Base-by-base conservation (phyloP, 2,113 vertebrate species). In the Oreochromis aureus region DNA sequence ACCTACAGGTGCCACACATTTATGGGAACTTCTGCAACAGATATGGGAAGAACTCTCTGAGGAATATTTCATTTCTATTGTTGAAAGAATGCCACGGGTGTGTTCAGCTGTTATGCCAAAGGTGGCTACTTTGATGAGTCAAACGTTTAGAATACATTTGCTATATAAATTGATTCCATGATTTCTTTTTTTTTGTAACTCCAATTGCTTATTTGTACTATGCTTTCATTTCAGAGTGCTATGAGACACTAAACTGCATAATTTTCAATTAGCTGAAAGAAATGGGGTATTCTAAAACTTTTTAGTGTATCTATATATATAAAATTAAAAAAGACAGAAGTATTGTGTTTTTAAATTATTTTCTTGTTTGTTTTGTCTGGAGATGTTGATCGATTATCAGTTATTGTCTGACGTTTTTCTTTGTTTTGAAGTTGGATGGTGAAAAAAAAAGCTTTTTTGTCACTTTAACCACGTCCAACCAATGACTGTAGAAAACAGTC, bases 291-390 rank as follows among this genome's bases (percentile, higher is more conserved):
- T 61, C 15, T 2, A 0, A 61, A 32, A 61, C 1, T 1, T 59
- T 59, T 32, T 59, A 18, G 5, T 59, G 27, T 32, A 32, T 59
- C 7, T 39, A 39, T 32, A 59, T 30, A 59, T 59, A 58, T 58
- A 58, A 0, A 59, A 59, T 3, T 9, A 0, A 59, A 59, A 59
- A 32, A 59, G 58, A 32, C 8, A 32, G 0, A 61, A 15, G 36
- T 71, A 0, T 71, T 41, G 1, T 41, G 7, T 44, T 44, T 71
- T 1, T 1, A 8, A 41, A 15, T 24, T 15, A 30, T 71, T 41
- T 69, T 66, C 13, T 59, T 59, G 27, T 10, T 32, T 58, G 19
- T 13, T 69, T 22, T 41, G 63, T 69, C 11, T 41, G 36, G 19
- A 13, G 11, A 41, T 41, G 4, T 69, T 69, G 63, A 22, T 22